Evolutionary conservation across 2,888 invertebrate genomes (phyloP), one percentile per base, ranked within the genome.

Genomic region (Parthenolecanium corni): DNA sequence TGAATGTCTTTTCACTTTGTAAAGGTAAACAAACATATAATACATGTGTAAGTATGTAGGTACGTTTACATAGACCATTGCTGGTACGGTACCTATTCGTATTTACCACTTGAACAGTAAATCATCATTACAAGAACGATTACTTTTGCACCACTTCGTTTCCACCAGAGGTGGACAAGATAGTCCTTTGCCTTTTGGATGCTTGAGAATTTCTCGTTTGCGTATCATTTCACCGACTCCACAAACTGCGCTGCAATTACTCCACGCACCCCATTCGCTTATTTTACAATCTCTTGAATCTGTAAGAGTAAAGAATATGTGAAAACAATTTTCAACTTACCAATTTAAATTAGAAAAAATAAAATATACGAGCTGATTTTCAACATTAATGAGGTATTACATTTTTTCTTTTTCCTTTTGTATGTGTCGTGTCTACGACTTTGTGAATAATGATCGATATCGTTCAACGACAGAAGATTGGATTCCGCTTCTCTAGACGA

Each of bases 181-280:
- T 25, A 81, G 78, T 11, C 93, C 93, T 14, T 89, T 89, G 14
- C 87, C 79, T 65, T 86, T 79, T 62, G 88, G 83, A 69, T 86
- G 84, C 69, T 85, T 83, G 68, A 85, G 75, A 63, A 93, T 82
- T 69, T 84, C 82, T 66, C 92, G 80, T 68, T 83, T 83, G 69
- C 93, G 82, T 73, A 84, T 79, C 74, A 87, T 88, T 71, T 89
- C 87, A 23, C 94, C 93, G 66, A 92, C 90, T 67, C 91, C 91
- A 72, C 93, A 91, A 58, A 86, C 84, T 71, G 86, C 85, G 75
- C 85, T 88, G 77, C 94, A 94, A 9, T 82, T 77, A 71, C 86
- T 85, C 92, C 90, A 92, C 63, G 83, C 82, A 24, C 86, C 85
- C 92, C 90, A 92, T 68, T 84, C 84, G 67, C 85, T 82, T 57